A percentile compares a stretch with the other conserved stretches of the same genome.
These are phyloP conservation scores for Orthochromis indermauri DNA, from an alignment of 2,113 vertebrate species.

Conservation along the genomic window DNA sequence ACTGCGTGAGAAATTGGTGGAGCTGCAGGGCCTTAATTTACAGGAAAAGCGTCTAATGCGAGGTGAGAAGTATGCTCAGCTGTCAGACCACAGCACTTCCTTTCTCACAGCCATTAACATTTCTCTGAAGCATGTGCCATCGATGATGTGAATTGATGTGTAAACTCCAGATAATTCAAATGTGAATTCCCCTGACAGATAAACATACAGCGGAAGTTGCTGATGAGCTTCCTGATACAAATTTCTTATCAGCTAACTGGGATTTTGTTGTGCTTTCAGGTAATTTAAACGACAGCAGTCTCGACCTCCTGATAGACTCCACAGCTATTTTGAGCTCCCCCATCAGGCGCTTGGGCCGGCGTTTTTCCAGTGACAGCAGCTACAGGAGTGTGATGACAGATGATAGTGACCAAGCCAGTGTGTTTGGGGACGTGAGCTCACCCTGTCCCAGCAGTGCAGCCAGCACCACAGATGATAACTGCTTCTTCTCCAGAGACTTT, in stretches of 20 bases:
- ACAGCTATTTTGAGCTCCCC: constrained; percentile 29
- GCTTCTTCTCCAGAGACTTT: constrained; percentile 69
- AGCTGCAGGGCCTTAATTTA: constrained; percentile 76
- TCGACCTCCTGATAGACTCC: constrained; percentile 49
- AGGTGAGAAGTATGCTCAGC: constrained; percentile 70
- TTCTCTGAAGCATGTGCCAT: background rate
- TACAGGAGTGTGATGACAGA: constrained; percentile 78
- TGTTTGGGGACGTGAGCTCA: constrained; percentile 75
- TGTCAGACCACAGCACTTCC: constrained; percentile 58
- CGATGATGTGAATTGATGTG: background rate
- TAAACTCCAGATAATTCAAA: background rate
- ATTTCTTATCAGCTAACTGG: background rate
- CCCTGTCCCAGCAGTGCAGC: constrained; percentile 67
- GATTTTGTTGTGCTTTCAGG: constrained; percentile 59
- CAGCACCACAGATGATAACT: constrained; percentile 69
- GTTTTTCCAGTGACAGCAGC: constrained; percentile 86
- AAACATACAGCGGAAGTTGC: background rate
- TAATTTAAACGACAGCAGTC: constrained; percentile 47
- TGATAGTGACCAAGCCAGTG: constrained; percentile 74
- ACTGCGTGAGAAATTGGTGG: constrained; percentile 78
- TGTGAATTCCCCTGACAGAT: constrained; percentile 32
- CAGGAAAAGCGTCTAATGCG: constrained; percentile 80
- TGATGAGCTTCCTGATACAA: constrained; percentile 5
- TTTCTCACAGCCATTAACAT: constrained; percentile 4
- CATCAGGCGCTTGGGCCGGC: constrained; percentile 17